A percentile compares a stretch with the other conserved stretches of the same genome.
Evolutionary conservation across 2,113 vertebrate genomes (phyloP).

Genomic region (Hippocampus abdominalis): DNA sequence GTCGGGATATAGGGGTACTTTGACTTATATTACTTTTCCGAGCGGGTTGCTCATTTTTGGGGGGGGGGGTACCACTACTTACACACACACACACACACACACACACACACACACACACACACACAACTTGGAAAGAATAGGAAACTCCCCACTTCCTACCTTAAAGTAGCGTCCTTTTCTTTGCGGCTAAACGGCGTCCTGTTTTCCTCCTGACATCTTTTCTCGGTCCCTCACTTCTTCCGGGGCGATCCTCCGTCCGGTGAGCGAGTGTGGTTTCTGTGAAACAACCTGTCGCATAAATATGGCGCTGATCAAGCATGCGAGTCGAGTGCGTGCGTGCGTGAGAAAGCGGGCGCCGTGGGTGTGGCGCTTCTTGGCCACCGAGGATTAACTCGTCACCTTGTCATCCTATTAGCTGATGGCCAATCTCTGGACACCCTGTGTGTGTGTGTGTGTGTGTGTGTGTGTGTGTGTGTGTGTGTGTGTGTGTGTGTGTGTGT

Average conservation of each 20-base stretch:
- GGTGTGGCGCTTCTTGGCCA: constrained; percentile 30
- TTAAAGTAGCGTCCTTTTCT: neutral
- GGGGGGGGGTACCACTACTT: too few relatives aligned
- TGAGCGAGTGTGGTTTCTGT: neutral
- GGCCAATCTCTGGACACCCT: constrained; percentile 50
- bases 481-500: constrained; percentile 13
- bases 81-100: too few relatives aligned
- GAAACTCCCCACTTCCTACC: neutral
- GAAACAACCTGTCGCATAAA: neutral
- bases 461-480: constrained; percentile 12
- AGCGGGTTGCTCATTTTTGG: too few relatives aligned
- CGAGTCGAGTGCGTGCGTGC: constrained; percentile 10
- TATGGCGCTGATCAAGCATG: neutral
- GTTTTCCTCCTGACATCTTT: constrained; percentile 21
- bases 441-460: constrained; percentile 1
- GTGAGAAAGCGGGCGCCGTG: constrained; percentile 8
- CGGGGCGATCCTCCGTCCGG: neutral
- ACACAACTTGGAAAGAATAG: too few relatives aligned
- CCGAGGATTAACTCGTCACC: constrained; percentile 49
- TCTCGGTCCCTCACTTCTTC: neutral
- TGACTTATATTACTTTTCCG: too few relatives aligned
- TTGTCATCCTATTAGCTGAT: constrained; percentile 62
- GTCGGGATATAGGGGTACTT: too few relatives aligned
- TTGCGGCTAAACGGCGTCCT: constrained; percentile 11
- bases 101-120: too few relatives aligned